Percentiles rank a stretch among this genome's conserved stretches.
These are phyloP conservation scores for Xanthorhoe spadicearia DNA, from an alignment of 2,888 invertebrate genomes.

Conservation along the genomic window DNA sequence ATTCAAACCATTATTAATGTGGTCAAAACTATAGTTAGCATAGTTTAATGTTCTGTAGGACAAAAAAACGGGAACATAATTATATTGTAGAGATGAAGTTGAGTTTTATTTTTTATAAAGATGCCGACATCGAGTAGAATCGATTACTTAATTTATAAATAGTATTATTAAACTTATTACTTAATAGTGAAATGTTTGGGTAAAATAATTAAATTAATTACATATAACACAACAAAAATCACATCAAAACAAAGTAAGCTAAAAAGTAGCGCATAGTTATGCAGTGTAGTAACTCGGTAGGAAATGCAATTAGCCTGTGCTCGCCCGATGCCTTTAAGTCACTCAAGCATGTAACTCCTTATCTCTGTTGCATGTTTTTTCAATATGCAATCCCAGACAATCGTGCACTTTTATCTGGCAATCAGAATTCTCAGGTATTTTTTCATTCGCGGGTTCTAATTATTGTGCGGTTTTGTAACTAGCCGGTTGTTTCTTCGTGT, in stretches of 20 bases:
- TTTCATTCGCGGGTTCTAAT: constrained; percentile 77
- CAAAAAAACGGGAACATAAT: not conserved
- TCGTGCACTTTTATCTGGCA: constrained; percentile 75
- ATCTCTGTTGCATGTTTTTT: constrained; percentile 84
- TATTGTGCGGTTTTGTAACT: constrained; percentile 78
- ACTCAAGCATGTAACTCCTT: constrained; percentile 81
- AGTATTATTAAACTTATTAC: not conserved
- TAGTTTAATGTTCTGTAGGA: not conserved
- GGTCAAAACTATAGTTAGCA: not conserved
- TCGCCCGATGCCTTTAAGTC: constrained; percentile 73
- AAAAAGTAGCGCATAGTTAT: constrained; percentile 37
- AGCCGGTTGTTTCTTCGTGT: constrained; percentile 69
- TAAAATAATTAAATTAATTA: not conserved
- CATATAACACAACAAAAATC: not conserved
- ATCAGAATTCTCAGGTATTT: constrained; percentile 83
- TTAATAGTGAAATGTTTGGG: no score
- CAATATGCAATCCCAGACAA: constrained; percentile 83
- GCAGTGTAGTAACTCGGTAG: constrained; percentile 76
- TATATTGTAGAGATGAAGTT: not conserved
- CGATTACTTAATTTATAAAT: no score
- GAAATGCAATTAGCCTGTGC: constrained; percentile 80
- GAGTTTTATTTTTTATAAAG: no score
- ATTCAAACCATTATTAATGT: not conserved
- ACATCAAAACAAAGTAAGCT: constrained; percentile 28
- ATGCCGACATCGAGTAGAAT: no score